Conservation (phyloP, 2,113 vertebrate species). For the Oryzias melastigma region DNA sequence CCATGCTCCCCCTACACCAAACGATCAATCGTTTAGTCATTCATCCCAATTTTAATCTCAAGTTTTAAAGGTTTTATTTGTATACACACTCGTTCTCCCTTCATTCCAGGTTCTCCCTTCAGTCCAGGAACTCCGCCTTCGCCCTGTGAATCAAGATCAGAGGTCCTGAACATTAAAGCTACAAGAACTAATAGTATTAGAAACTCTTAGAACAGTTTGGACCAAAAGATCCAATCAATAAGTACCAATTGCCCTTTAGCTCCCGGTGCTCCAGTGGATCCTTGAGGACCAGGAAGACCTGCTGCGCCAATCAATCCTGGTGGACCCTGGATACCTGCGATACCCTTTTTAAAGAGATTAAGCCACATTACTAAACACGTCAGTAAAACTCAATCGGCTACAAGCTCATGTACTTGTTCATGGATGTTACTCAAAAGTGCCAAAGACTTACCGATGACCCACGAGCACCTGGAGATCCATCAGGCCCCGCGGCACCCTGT, state of each 20-base stretch:
- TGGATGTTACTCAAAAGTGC: not conserved
- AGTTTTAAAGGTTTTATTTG: not conserved
- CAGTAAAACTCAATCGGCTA: not conserved
- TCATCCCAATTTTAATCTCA: too few species aligned
- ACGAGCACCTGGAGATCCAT: conserved; percentile 54
- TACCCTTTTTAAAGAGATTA: conserved; percentile 74
- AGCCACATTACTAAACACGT: not conserved
- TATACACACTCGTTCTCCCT: conserved; percentile 89
- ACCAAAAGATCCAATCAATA: not conserved
- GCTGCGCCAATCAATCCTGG: conserved; percentile 82
- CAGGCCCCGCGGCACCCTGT: conserved; percentile 57
- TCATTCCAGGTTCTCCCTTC: conserved; percentile 93
- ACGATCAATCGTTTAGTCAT: not conserved
- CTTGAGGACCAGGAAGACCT: conserved; percentile 90
- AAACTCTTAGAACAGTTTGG: too few species aligned
- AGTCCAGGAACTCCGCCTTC: conserved; percentile 87
- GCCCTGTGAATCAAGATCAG: conserved; percentile 75
- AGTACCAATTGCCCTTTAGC: conserved; percentile 92
- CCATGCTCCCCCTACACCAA: conserved; percentile 86
- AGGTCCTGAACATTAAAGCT: not conserved
- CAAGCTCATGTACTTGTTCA: not conserved
- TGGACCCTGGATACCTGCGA: conserved; percentile 84
- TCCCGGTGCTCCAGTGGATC: conserved; percentile 86
- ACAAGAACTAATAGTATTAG: not conserved
- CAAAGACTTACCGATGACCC: conserved; percentile 48